Percentiles rank a stretch among this genome's conserved stretches.
These are phyloP conservation scores for Abrostola triplasia DNA, from an alignment of 2,888 invertebrate species.

Conservation along the genomic window DNA sequence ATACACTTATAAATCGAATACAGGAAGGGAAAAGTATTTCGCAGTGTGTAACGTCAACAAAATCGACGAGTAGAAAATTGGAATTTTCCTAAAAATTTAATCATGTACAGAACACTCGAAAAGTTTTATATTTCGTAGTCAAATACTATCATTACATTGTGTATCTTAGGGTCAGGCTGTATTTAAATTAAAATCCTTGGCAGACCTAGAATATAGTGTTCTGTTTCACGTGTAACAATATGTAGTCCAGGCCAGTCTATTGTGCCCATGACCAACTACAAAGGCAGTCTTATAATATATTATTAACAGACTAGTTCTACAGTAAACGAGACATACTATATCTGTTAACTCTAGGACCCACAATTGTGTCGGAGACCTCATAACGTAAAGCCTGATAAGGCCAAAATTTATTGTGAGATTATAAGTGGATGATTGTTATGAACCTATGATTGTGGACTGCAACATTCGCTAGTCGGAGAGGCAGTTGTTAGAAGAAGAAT, in stretches of 20 bases:
- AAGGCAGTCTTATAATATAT: constrained; percentile 14
- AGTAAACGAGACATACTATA: background rate
- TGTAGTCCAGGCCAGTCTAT: background rate
- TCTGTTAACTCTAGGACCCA: background rate
- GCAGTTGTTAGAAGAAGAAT: too few species aligned
- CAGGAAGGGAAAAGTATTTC: constrained; percentile 24
- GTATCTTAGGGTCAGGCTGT: too few species aligned
- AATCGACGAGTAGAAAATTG: background rate
- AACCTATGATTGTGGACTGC: too few species aligned
- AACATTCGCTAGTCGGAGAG: too few species aligned
- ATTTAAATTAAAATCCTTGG: too few species aligned
- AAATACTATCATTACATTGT: too few species aligned
- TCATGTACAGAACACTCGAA: too few species aligned
- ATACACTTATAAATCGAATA: constrained; percentile 13
- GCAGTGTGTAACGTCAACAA: constrained; percentile 3
- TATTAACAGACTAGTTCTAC: constrained; percentile 18
- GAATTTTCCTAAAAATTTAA: too few species aligned
- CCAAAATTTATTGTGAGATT: background rate
- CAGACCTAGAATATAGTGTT: background rate
- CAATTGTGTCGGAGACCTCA: background rate
- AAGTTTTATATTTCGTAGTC: too few species aligned
- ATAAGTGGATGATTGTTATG: too few species aligned
- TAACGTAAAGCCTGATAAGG: background rate
- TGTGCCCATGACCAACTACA: constrained; percentile 11
- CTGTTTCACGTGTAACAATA: constrained; percentile 4